These are phyloP conservation scores for Pandion haliaetus DNA, from an alignment of 2,113 vertebrate genomes.

Conservation along the genomic window DNA sequence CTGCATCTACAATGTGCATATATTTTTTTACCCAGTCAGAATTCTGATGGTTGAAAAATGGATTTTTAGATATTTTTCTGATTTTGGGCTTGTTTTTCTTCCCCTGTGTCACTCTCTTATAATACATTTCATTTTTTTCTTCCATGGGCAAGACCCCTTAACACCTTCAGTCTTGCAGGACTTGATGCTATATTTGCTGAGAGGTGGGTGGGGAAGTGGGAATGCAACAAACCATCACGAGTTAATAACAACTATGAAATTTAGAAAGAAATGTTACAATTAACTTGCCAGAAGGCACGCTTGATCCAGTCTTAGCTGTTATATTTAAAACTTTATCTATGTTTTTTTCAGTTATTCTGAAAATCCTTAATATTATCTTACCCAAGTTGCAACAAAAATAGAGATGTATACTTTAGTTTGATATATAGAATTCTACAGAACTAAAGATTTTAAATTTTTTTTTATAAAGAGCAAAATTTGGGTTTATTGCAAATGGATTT, in stretches of 20 bases:
- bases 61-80: background rate
- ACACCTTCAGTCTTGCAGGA: background rate
- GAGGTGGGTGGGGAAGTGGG: too few species aligned
- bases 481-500: background rate
- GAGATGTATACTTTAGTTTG: background rate
- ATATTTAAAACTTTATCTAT: background rate
- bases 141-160: background rate
- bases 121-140: background rate
- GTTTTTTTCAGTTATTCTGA: background rate
- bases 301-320: background rate
- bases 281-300: background rate
- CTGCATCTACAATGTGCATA: background rate
- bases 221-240: background rate
- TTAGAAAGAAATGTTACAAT: background rate
- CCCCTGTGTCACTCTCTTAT: background rate
- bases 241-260: background rate
- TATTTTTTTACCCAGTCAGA: background rate
- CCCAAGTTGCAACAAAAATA: background rate
- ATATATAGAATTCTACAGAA: background rate
- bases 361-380: background rate
- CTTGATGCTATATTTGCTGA: background rate
- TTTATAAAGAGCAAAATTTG: background rate
- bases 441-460: background rate
- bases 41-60: background rate
- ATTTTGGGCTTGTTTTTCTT: background rate